Base-by-base conservation (phyloP, 2,888 invertebrate genomes). In the Drosophila limbata region DNA sequence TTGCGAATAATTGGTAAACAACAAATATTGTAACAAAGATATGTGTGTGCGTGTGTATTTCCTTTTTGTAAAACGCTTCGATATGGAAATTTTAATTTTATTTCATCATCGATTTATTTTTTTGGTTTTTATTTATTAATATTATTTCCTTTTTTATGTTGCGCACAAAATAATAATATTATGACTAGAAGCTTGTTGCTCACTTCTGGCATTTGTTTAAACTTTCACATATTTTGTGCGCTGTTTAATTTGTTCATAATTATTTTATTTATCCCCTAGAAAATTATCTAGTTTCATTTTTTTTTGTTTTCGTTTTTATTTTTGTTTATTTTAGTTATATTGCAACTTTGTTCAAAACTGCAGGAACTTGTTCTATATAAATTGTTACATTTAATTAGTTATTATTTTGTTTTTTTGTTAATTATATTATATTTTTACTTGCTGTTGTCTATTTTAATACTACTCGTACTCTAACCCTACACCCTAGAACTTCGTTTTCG, bases 341-440 rank as follows among this genome's bases (percentile, higher is more conserved):
- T 83, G 85, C 81, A 81, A 80, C 77, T 83, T 79, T 74, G 72
- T 73, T 85, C 67, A 81, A 79, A 81, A 85, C 84, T 88, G 85
- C 88, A 86, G 88, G 85, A 86, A 86, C 85, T 86, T 72, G 65
- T 68, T 84, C 77, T 81, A 69, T 71, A 67, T 69, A 70, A 70
- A 67, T 76, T 67, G 44, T 69, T 71, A 63, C 50, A 72, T 61
- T 70, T 66, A 64, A 35, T 57, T 69, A 65, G 45, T 79, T 63
- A 28, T 45, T 52, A 48, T 61, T 72, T 40, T 62, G 8, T 39
- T 63, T 56, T 42, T n/a, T 31, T 8, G 25, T 48, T 15, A 15
- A 25, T 44, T 37, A 25, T 17, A 15, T 13, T 47, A 28, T 6
- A 21, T 37, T 45, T 15, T 19, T 64, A 53, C 37, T 51, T 62